Conservation (phyloP, 2,797 vertebrate species). For the Serranus cabrilla region DNA sequence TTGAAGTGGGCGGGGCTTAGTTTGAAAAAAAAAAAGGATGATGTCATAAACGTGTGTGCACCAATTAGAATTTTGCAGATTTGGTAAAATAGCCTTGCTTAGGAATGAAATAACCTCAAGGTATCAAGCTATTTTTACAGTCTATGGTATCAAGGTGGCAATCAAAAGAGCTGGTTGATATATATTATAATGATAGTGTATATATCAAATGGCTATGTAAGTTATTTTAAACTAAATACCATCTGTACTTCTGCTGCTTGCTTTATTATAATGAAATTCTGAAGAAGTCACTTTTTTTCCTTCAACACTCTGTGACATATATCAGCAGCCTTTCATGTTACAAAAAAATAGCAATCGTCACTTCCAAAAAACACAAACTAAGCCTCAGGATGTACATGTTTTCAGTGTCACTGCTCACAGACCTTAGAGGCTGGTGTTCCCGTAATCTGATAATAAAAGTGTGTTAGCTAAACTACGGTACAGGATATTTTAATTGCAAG, state of each 20-base stretch:
- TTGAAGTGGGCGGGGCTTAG: neutral
- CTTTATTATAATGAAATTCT: neutral
- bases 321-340: neutral
- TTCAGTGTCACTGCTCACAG: conserved; percentile 29
- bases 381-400: conserved; percentile 11
- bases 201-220: neutral
- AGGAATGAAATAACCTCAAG: too few species aligned
- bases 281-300: neutral
- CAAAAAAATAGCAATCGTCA: neutral
- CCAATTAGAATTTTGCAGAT: neutral
- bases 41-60: neutral
- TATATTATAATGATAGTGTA: too few species aligned
- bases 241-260: neutral
- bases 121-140: too few species aligned
- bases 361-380: conserved; percentile 13
- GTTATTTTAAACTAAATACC: neutral
- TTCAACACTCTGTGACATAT: neutral
- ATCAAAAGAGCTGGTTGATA: too few species aligned
- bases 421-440: conserved; percentile 20
- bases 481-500: conserved; percentile 64
- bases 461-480: conserved; percentile 24
- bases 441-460: conserved; percentile 62
- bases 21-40: conserved; percentile 8
- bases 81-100: too few species aligned
- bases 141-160: too few species aligned